phyloP scores from a whole-genome alignment of 2,888 invertebrate species.

The Eupithecia dodoneata region DNA sequence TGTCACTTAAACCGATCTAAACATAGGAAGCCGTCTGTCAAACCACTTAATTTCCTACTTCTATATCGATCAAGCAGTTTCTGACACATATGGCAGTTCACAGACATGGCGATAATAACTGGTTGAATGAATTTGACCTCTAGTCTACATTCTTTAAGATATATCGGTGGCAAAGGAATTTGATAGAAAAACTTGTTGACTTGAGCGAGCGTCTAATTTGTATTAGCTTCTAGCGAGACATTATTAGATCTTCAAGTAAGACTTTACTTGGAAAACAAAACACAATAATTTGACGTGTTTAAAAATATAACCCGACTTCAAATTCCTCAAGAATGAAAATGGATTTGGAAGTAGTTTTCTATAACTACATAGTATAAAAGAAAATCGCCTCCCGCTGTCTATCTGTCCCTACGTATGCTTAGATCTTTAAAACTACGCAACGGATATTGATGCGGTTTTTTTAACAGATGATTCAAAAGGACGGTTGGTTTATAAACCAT shows the following conservation, averaged over 20 bases:
- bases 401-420: too few relatives aligned
- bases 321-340: too few relatives aligned
- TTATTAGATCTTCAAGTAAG: neutral
- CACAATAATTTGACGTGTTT: neutral
- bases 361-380: too few relatives aligned
- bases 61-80: conserved; percentile 27
- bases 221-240: neutral
- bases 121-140: conserved; percentile 34
- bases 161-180: conserved; percentile 7
- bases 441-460: too few relatives aligned
- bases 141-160: conserved; percentile 16
- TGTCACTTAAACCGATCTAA: conserved; percentile 2
- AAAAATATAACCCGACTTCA: too few relatives aligned
- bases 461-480: too few relatives aligned
- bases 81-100: conserved; percentile 11
- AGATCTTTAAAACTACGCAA: too few relatives aligned
- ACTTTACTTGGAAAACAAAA: neutral
- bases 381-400: too few relatives aligned
- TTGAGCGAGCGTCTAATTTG: neutral
- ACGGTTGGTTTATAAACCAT: too few relatives aligned
- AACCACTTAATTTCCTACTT: conserved; percentile 34
- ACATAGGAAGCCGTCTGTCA: conserved; percentile 19
- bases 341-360: too few relatives aligned
- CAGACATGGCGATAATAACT: conserved; percentile 27
- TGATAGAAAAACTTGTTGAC: neutral